phyloP scores from a whole-genome alignment of 2,797 vertebrate species.

The Lycodopsis pacificus region DNA sequence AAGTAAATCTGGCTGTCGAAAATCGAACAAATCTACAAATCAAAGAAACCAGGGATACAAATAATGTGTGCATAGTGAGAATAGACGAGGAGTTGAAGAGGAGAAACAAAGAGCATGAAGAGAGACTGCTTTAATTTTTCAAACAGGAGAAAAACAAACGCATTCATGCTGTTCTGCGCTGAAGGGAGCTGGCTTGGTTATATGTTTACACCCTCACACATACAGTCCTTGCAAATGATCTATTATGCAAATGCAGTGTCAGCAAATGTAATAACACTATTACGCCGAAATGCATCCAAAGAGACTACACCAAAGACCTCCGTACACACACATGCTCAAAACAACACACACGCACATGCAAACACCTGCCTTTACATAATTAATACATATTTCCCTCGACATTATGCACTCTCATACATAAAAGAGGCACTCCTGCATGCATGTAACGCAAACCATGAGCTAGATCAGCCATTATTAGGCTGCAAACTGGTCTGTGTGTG shows the following conservation, averaged over 20 bases:
- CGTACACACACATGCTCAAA: neutral
- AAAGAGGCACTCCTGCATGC: constrained; percentile 13
- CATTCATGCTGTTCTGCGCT: constrained; percentile 32
- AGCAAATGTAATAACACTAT: constrained; percentile 47
- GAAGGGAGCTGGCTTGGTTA: constrained; percentile 32
- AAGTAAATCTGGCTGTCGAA: neutral
- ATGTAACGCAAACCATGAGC: neutral
- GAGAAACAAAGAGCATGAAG: constrained; percentile 14
- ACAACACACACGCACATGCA: neutral
- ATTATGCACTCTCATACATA: constrained; percentile 18
- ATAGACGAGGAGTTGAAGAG: neutral
- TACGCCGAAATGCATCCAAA: constrained; percentile 35
- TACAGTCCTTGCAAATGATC: constrained; percentile 43
- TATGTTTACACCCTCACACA: constrained; percentile 48
- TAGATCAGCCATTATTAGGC: constrained; percentile 6
- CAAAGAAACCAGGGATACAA: neutral
- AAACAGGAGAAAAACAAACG: constrained; percentile 18
- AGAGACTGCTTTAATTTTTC: constrained; percentile 31
- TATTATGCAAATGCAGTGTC: constrained; percentile 62
- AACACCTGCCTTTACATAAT: constrained; percentile 27
- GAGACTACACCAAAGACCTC: neutral
- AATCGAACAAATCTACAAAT: neutral
- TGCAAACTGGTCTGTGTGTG: neutral
- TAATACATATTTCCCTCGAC: constrained; percentile 36
- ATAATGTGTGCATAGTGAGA: neutral